These are phyloP conservation scores for Corella eumyota DNA, from an alignment of 23 tunicate species.

Conservation along the genomic window DNA sequence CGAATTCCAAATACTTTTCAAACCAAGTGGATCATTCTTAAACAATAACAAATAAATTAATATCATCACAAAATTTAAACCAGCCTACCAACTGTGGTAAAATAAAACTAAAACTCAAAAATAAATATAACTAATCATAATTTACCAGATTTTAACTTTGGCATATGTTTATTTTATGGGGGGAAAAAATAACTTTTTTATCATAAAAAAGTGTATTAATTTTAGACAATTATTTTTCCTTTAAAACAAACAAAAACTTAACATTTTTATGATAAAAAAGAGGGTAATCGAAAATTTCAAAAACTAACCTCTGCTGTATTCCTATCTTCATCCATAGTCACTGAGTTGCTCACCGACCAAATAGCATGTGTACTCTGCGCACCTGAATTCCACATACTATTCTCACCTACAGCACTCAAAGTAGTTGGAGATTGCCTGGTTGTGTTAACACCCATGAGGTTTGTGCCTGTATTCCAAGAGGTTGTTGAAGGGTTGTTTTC, in stretches of 20 bases:
- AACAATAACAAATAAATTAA: constrained; percentile 6
- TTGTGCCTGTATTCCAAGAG: no score
- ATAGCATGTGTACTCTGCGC: constrained; percentile 55
- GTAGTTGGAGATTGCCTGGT: neutral
- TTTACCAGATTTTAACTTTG: neutral
- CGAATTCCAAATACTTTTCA: constrained; percentile 48
- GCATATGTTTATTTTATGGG: neutral
- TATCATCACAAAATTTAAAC: neutral
- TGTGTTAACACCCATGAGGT: neutral
- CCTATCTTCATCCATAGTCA: constrained; percentile 80
- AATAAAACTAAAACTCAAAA: neutral
- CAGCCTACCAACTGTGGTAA: no score
- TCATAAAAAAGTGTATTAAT: neutral
- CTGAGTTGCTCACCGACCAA: constrained; percentile 86
- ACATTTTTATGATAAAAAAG: no score
- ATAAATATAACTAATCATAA: neutral
- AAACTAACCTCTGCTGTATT: constrained; percentile 52
- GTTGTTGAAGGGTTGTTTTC: no score
- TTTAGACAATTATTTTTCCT: neutral
- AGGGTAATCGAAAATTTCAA: no score
- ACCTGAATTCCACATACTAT: no score
- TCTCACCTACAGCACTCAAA: no score
- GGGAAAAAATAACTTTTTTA: neutral
- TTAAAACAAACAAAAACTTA: no score
- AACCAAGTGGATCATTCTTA: constrained; percentile 61